Conservation (phyloP, 2,888 invertebrate genomes). For the Drosophila robusta region DNA sequence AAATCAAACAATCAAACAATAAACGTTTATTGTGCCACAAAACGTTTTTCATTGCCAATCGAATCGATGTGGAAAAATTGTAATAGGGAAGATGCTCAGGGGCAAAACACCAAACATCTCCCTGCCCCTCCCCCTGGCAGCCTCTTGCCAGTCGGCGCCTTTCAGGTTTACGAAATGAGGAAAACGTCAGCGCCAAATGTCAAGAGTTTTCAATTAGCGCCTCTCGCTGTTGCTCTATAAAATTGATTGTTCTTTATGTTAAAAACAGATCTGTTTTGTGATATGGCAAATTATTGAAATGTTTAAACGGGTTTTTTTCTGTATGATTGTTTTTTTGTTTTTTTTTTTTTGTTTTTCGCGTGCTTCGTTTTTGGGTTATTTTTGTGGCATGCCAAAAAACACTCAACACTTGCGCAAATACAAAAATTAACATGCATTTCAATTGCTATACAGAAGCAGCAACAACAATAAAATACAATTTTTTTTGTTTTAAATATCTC, state of each 20-base stretch:
- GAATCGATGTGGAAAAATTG: slow-evolving; percentile 49
- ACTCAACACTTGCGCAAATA: slow-evolving; percentile 67
- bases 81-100: slow-evolving; percentile 28
- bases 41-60: slow-evolving; percentile 76
- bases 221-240: slow-evolving; percentile 38
- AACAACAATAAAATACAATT: slow-evolving; percentile 28
- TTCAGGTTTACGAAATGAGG: slow-evolving; percentile 15
- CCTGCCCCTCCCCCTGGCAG: too few species aligned
- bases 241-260: slow-evolving; percentile 38
- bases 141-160: too few species aligned
- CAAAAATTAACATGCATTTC: slow-evolving; percentile 55
- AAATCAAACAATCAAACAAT: slow-evolving; percentile 72
- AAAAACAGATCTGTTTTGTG: slow-evolving; percentile 13
- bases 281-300: slow-evolving; percentile 38
- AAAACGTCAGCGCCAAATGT: slow-evolving; percentile 34
- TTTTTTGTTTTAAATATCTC: slow-evolving; percentile 22
- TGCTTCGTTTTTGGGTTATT: slow-evolving; percentile 51
- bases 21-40: slow-evolving; percentile 70
- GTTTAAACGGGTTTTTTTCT: slow-evolving; percentile 33
- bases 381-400: slow-evolving; percentile 44
- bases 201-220: slow-evolving; percentile 70
- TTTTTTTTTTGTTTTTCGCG: slow-evolving; percentile 9
- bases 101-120: background rate
- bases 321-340: background rate
- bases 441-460: slow-evolving; percentile 46